Evolutionary conservation across 2,797 vertebrate species (phyloP).

Genomic region (Poecilia velifera): DNA sequence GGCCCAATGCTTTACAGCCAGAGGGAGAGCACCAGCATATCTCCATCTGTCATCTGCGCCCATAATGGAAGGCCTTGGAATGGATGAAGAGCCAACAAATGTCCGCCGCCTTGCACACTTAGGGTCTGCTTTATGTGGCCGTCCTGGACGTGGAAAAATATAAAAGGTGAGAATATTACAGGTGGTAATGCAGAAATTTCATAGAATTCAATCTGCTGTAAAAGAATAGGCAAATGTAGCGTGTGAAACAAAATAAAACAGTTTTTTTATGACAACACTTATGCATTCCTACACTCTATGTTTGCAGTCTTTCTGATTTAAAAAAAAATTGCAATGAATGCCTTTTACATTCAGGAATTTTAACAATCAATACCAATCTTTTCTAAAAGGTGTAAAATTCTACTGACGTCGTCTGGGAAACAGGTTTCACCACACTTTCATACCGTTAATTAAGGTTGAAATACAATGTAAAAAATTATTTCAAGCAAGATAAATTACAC

Average conservation of each 20-base stretch:
- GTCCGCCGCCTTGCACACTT: conserved; percentile 29
- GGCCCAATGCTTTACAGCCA: conserved; percentile 75
- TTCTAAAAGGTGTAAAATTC: background rate
- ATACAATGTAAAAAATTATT: background rate
- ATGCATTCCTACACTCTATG: background rate
- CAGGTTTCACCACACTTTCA: background rate
- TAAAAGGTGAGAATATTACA: conserved; percentile 19
- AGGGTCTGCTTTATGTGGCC: conserved; percentile 39
- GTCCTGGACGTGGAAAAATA: conserved; percentile 15
- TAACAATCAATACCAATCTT: background rate
- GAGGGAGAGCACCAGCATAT: conserved; percentile 66
- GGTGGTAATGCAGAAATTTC: conserved; percentile 14
- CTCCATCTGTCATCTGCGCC: conserved; percentile 68
- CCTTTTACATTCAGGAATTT: background rate
- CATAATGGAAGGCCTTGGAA: conserved; percentile 67
- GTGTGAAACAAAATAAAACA: background rate
- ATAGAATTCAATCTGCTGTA: conserved; percentile 6
- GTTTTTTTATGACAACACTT: background rate
- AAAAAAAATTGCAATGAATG: background rate
- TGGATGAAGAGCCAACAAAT: conserved; percentile 63
- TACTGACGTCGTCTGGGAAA: background rate
- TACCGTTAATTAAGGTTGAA: background rate
- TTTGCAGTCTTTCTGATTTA: background rate
- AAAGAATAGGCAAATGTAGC: background rate
- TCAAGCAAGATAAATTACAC: conserved; percentile 12